Conservation (phyloP, 2,797 vertebrate species). For the Paedocypris micromegethes region DNA sequence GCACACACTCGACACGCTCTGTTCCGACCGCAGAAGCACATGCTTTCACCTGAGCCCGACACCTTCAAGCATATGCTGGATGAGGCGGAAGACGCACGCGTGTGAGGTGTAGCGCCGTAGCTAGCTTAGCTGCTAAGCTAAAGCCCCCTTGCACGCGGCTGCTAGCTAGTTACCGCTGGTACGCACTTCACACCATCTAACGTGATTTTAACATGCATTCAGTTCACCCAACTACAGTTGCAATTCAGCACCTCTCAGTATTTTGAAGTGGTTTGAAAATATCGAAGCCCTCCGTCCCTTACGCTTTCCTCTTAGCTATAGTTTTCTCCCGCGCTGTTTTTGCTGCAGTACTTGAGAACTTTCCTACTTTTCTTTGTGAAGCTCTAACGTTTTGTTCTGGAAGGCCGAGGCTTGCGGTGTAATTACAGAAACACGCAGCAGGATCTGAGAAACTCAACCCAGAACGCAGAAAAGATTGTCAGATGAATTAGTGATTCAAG, state of each 20-base stretch:
- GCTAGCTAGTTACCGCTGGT: too few species aligned
- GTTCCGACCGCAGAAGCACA: constrained; percentile 26
- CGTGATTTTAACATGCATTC: too few species aligned
- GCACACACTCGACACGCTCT: constrained; percentile 9
- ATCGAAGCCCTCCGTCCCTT: too few species aligned
- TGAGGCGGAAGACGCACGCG: constrained; percentile 17
- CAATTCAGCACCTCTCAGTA: too few species aligned
- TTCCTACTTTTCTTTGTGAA: constrained; percentile 36
- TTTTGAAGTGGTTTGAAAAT: too few species aligned
- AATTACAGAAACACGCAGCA: constrained; percentile 60
- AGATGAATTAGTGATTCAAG: constrained; percentile 15
- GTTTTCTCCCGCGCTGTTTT: constrained; percentile 17
- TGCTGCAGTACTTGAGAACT: constrained; percentile 53
- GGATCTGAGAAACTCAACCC: constrained; percentile 54
- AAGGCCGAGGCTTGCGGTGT: constrained; percentile 42
- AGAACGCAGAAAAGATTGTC: constrained; percentile 39
- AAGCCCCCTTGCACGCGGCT: too few species aligned
- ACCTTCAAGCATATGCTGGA: constrained; percentile 17
- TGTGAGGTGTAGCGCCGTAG: constrained; percentile 34
- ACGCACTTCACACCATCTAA: too few species aligned
- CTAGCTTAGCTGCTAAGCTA: too few species aligned
- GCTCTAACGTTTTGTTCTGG: constrained; percentile 49
- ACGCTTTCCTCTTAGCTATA: too few species aligned
- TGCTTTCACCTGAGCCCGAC: constrained; percentile 19
- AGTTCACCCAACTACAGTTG: too few species aligned